Evolutionary conservation across 2,888 invertebrate species (phyloP).

Genomic region (Cataglyphis cursor): DNA sequence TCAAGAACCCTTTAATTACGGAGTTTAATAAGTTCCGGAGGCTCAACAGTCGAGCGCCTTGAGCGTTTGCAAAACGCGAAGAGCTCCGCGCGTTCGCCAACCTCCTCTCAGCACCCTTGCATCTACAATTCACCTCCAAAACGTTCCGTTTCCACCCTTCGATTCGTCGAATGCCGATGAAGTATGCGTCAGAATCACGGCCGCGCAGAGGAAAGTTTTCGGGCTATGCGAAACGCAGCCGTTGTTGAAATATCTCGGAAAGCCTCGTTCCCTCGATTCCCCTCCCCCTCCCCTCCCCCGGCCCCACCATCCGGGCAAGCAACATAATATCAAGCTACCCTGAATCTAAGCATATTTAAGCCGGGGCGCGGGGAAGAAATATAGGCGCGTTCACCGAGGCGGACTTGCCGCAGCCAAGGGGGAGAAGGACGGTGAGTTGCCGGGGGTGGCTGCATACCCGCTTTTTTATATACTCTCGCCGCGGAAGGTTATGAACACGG

Average conservation of each 20-base stretch:
- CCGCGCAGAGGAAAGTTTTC: slow-evolving; percentile 63
- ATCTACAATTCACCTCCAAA: slow-evolving; percentile 24
- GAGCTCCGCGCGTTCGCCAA: slow-evolving; percentile 34
- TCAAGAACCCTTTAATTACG: slow-evolving; percentile 74
- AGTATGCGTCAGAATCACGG: slow-evolving; percentile 61
- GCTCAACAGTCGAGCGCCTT: slow-evolving; percentile 51
- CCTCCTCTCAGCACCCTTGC: slow-evolving; percentile 4
- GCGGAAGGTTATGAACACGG: slow-evolving; percentile 79
- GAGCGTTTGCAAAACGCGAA: slow-evolving; percentile 54
- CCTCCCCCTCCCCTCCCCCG: background rate
- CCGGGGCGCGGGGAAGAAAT: slow-evolving; percentile 72
- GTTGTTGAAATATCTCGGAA: slow-evolving; percentile 69
- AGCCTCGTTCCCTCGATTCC: slow-evolving; percentile 26
- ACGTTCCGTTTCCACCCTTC: slow-evolving; percentile 55
- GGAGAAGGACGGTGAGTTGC: slow-evolving; percentile 53
- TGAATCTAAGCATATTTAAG: slow-evolving; percentile 82
- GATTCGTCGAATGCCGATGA: slow-evolving; percentile 64
- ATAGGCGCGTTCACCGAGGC: slow-evolving; percentile 65
- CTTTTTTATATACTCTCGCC: slow-evolving; percentile 81
- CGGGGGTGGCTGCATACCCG: slow-evolving; percentile 72
- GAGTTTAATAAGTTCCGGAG: slow-evolving; percentile 60
- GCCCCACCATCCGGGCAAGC: slow-evolving; percentile 47
- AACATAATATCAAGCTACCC: slow-evolving; percentile 75
- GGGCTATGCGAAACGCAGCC: slow-evolving; percentile 59
- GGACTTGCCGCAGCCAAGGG: slow-evolving; percentile 51